Percentiles rank a stretch among this genome's conserved stretches.
Conservation (phyloP, 2,113 vertebrate genomes). For the Puntigrus tetrazona region DNA sequence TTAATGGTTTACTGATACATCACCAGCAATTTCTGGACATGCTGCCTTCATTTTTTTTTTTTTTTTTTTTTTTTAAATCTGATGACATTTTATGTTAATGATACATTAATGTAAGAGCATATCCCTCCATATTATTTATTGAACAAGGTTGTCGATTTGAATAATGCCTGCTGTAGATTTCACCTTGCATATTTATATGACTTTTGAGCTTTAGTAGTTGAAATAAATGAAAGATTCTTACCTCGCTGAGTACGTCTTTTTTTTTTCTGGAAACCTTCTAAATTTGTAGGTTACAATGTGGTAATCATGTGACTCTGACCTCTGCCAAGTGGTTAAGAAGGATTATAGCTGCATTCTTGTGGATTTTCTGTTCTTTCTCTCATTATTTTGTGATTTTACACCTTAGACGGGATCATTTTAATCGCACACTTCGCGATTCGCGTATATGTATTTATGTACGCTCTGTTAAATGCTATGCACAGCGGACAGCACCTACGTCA, state of each 20-base stretch:
- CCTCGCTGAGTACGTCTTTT: neutral
- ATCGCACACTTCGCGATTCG: neutral
- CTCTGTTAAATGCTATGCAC: neutral
- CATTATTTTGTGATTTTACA: neutral
- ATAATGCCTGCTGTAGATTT: slow-evolving; percentile 19
- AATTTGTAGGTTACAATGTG: neutral
- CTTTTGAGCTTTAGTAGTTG: slow-evolving; percentile 5
- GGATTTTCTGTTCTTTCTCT: neutral
- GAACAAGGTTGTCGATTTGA: neutral
- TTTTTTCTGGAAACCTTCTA: neutral
- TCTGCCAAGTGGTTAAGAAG: neutral
- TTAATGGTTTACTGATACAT: neutral
- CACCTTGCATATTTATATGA: neutral
- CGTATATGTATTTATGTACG: neutral
- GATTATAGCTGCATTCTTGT: slow-evolving; percentile 27
- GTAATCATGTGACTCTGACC: neutral
- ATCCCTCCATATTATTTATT: slow-evolving; percentile 36
- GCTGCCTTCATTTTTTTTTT: slow-evolving; percentile 5
- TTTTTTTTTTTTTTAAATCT: neutral
- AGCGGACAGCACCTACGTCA: neutral
- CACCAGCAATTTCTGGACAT: neutral
- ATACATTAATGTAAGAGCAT: slow-evolving; percentile 24
- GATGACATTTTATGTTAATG: neutral
- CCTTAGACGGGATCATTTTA: neutral
- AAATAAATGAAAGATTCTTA: slow-evolving; percentile 15